A percentile compares a stretch with the other conserved stretches of the same genome.
Evolutionary conservation across 2,113 vertebrate species (phyloP).

Genomic region (Suricata suricatta): DNA sequence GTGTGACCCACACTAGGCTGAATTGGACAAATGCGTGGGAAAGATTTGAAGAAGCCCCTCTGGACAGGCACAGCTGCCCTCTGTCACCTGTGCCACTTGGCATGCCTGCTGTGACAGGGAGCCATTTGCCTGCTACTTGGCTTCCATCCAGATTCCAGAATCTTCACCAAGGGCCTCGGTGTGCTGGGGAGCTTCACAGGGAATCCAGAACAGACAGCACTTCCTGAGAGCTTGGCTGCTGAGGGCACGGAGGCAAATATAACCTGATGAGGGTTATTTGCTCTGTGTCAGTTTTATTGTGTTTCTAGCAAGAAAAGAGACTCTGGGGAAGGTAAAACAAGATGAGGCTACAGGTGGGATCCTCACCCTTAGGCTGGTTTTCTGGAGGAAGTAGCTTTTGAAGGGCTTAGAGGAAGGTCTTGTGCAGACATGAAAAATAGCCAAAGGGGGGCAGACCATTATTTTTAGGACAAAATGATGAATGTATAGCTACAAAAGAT

Average conservation of each 20-base stretch:
- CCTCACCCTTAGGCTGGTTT: constrained; percentile 42
- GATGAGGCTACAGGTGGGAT: not conserved
- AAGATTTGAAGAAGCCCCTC: constrained; percentile 12
- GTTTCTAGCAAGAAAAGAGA: constrained; percentile 45
- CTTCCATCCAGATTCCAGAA: constrained; percentile 40
- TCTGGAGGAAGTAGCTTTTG: constrained; percentile 35
- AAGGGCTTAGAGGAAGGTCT: constrained; percentile 23
- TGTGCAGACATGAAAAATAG: constrained; percentile 35
- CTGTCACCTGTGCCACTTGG: not conserved
- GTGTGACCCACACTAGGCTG: constrained; percentile 42
- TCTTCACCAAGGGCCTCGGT: constrained; percentile 26
- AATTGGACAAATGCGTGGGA: not conserved
- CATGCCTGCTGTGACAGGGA: not conserved
- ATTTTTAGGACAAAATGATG: constrained; percentile 50
- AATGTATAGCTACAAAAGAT: constrained; percentile 1
- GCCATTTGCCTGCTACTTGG: not conserved
- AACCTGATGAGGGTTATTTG: constrained; percentile 46
- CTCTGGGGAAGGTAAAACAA: not conserved
- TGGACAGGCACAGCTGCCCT: not conserved
- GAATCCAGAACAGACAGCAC: not conserved
- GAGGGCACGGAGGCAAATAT: constrained; percentile 37
- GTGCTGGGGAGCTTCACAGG: not conserved
- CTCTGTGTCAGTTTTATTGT: constrained; percentile 57
- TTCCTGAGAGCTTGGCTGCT: not conserved
- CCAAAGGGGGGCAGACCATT: not conserved